Base-by-base conservation (phyloP, 2,888 invertebrate species). In the Epinotia nisella region DNA sequence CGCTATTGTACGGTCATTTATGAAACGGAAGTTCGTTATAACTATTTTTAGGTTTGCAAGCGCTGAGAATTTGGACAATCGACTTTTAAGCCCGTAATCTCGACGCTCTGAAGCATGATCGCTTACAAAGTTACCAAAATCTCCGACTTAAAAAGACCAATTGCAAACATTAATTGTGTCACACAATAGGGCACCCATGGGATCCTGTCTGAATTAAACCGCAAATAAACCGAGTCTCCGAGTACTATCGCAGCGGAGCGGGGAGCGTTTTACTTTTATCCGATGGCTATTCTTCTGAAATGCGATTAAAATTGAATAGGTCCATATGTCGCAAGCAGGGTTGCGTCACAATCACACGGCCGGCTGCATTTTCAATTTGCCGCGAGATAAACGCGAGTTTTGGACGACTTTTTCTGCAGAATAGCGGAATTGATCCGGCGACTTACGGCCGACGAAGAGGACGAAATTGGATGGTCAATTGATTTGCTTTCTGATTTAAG, bases 251-350 rank as follows among this genome's bases (percentile, higher is more conserved):
- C 79, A 80, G 81, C 81, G 81, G 82, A 82, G 81, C 84, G 86
- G 85, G 85, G 85, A 85, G 83, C 86, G 84, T 88, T 90, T 89
- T 88, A 88, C 92, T 87, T 88, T 91, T 91, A 93, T 93, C 87
- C 89, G 86, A 85, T 90, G 91, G 90, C 92, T 91, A 92, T 93
- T 93, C 91, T 92, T 92, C 91, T 90, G 90, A 91, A 92, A 93
- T 93, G 87, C 92, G 93, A 93, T 93, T 93, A 93, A 93, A 93
- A 93, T 92, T 93, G 93, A 91, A 93, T 93, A 91, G 92, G 86
- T 91, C 92, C 92, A 90, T 92, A 92, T 93, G 93, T 91, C 92
- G 89, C 83, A 82, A 84, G 87, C 90, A 90, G 83, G 80, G 90
- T 92, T 92, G 91, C 92, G 92, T 90, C 89, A 91, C 93, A 93